Evolutionary conservation across 1,140 invertebrate genomes (phyloP), one percentile per base, ranked within the genome.

Genomic region (Oedothorax gibbosus): DNA sequence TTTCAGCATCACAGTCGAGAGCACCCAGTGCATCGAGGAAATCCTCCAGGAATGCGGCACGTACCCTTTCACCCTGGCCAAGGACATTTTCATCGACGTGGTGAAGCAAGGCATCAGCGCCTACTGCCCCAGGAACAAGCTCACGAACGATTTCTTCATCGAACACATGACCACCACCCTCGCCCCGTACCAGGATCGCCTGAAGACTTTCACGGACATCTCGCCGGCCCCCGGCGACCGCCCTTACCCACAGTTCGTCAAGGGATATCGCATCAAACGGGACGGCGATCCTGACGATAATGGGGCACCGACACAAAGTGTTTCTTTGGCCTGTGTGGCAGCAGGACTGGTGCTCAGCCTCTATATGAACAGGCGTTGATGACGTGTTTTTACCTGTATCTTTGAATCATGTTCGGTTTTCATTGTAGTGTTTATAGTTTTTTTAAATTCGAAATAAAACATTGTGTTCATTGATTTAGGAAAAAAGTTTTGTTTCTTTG

Each of bases 1-100:
- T 49, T 82, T n/a, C 51, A 84, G 81, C 51, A 84, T 84, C n/a
- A 62, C 76, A 0, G 56, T 72, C 0, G 81, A 84, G 0, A 84
- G 69, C 15, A 76, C 72, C 15, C 81, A 84, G 18, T 84, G 81
- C 10, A 56, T 84, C 10, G 81, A 84, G 57, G 71, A 84, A 50
- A 84, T 60, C 21, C 62, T 84, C 4, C 81, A 75, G 9, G 50
- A 57, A 49, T 84, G 81, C 57, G 81, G 81, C 4, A 51, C 72
- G 5, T 50, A 76, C 7, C 81, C 81, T n/a, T 84, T 84, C 71
- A 18, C 21, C 14, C 35, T 84, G n/a, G 62, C 66, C 9, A 75
- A 84, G 76, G 81, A 84, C 8, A 84, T 84, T 18, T 66, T 76
- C 21, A 15, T 49, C 0, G 81, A 84, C 76, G 71, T 84, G 8